These are phyloP conservation scores for Otolemur garnettii DNA, from an alignment of 2,113 vertebrate species.

Conservation along the genomic window DNA sequence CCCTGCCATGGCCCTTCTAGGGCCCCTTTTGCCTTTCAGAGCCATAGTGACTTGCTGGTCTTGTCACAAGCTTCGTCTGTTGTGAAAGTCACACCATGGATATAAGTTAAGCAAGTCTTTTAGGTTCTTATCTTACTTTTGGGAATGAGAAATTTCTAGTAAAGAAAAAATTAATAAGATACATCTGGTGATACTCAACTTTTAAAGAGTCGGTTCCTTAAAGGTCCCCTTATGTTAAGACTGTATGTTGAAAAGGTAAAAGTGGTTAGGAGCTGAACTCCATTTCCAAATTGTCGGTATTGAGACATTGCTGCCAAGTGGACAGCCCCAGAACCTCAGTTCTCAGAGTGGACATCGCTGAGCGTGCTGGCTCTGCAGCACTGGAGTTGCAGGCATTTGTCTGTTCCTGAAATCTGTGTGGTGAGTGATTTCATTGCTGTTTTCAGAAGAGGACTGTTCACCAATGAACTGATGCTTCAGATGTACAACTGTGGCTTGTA, in stretches of 20 bases:
- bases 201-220: neutral
- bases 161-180: neutral
- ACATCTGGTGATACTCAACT: neutral
- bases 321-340: neutral
- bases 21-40: neutral
- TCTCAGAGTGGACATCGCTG: neutral
- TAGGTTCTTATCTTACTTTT: neutral
- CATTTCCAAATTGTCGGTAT: neutral
- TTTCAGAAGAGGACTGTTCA: slow-evolving; percentile 40
- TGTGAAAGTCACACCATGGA: neutral
- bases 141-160: neutral
- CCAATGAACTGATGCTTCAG: neutral
- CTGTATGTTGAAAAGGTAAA: neutral
- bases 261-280: neutral
- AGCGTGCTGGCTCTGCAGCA: neutral
- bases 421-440: slow-evolving; percentile 2
- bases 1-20: neutral
- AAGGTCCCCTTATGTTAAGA: neutral
- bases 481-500: slow-evolving; percentile 50
- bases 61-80: neutral
- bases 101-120: neutral
- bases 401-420: neutral
- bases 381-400: neutral
- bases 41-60: neutral
- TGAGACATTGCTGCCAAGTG: neutral